Evolutionary conservation across 2,888 invertebrate species (phyloP), one percentile per base, ranked within the genome.

Genomic region (Erynnis tages): DNA sequence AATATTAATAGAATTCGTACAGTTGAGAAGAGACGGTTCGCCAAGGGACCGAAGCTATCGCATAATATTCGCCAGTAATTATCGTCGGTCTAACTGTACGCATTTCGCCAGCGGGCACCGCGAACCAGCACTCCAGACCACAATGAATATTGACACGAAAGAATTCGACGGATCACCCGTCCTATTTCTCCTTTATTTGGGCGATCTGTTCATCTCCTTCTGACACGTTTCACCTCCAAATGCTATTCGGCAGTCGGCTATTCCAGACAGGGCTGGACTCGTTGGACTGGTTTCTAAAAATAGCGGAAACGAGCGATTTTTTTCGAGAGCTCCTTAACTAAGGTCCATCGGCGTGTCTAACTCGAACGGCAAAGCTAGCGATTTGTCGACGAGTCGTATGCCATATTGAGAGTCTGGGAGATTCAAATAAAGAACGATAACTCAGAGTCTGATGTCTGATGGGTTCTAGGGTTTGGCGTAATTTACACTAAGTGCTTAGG

Each of bases 231-330:
- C 86, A 88, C 88, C 88, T 88, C 85, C 76, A 87, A 82, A 82
- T 64, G 82, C 75, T 82, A 79, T 84, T 81, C 72, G 77, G 70
- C 60, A 63, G 62, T 67, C 66, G 62, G 65, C 63, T 66, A 66
- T 65, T 78, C 82, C 84, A 85, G 83, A 83, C 84, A 71, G 74
- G 75, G 69, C 73, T 73, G 69, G 71, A 82, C 79, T 82, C 67
- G 85, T 78, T 71, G 64, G 73, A 83, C 87, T 67, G 80, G 88
- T 88, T 85, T 87, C 84, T 86, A 85, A 86, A 86, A 84, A 83
- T 88, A 88, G 83, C 73, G 72, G 72, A 79, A 79, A 67, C 70
- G 57, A 66, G 65, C 63, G 68, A 74, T 76, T 80, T 69, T 79
- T 84, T 83, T 76, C 46, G 66, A 71, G 73, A 73, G 78, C 77